Conservation (phyloP, 2,888 invertebrate genomes). For the Apodemia zela region DNA sequence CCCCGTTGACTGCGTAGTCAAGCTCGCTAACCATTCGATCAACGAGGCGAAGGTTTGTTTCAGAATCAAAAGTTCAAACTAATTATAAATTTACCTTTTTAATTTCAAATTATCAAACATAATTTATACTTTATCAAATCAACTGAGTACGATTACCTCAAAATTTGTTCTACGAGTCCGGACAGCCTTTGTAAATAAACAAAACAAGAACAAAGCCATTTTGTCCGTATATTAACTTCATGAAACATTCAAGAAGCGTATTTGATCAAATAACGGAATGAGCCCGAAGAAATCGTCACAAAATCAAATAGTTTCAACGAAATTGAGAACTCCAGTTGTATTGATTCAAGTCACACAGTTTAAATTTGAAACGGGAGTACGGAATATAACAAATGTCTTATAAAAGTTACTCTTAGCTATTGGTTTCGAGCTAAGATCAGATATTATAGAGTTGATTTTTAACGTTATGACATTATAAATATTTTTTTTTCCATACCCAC, state of each 20-base stretch:
- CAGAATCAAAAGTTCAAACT: too few species aligned
- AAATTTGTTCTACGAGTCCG: background rate
- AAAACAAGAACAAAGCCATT: slow-evolving; percentile 17
- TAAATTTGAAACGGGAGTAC: slow-evolving; percentile 47
- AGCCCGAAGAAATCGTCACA: slow-evolving; percentile 28
- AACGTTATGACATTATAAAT: too few species aligned
- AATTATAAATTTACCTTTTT: too few species aligned
- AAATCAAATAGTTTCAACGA: slow-evolving; percentile 30
- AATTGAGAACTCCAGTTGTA: slow-evolving; percentile 31
- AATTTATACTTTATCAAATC: background rate
- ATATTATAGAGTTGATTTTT: too few species aligned
- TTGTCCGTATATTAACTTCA: slow-evolving; percentile 21
- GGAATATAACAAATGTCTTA: slow-evolving; percentile 1
- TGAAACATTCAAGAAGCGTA: slow-evolving; percentile 29
- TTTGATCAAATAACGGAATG: slow-evolving; percentile 26
- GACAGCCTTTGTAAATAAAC: slow-evolving; percentile 8
- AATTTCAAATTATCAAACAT: background rate
- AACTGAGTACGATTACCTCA: background rate
- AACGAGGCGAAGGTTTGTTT: too few species aligned
- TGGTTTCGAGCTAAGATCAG: background rate
- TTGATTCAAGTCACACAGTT: slow-evolving; percentile 42
- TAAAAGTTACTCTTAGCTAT: background rate
- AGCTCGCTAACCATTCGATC: too few species aligned
- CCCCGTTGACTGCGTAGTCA: too few species aligned
- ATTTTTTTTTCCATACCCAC: too few species aligned